These are phyloP conservation scores for Drosophila nr. perissopoda DNA, from an alignment of 2,888 invertebrate species.

Conservation along the genomic window DNA sequence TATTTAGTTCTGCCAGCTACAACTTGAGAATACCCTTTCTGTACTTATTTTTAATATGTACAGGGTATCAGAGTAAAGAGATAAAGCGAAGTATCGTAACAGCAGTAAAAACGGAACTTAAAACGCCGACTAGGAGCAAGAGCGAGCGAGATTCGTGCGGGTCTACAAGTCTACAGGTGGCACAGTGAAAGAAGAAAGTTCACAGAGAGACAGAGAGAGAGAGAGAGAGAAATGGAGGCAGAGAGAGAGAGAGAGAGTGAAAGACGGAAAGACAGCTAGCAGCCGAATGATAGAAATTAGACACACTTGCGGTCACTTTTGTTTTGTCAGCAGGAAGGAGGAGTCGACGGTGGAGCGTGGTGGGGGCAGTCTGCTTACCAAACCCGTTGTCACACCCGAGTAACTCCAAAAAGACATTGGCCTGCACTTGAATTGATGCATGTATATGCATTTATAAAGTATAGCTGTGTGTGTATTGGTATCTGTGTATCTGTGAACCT, in stretches of 20 bases:
- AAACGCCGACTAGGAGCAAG: slow-evolving; percentile 9
- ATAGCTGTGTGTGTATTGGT: not conserved
- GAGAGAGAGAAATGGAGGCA: slow-evolving; percentile 1
- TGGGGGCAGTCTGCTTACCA: slow-evolving; percentile 31
- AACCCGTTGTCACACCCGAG: slow-evolving; percentile 72
- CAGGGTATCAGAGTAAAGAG: not conserved
- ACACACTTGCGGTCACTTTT: slow-evolving; percentile 72
- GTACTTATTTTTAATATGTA: not conserved
- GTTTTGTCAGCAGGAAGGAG: slow-evolving; percentile 10
- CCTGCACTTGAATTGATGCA: slow-evolving; percentile 67
- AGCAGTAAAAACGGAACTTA: slow-evolving; percentile 68
- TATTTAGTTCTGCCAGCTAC: not conserved
- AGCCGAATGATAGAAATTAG: slow-evolving; percentile 73
- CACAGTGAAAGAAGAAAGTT: slow-evolving; percentile 80
- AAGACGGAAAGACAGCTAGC: slow-evolving; percentile 17
- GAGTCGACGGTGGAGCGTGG: not conserved
- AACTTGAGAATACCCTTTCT: not conserved
- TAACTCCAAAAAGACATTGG: slow-evolving; percentile 37
- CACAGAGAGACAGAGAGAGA: slow-evolving; percentile 28
- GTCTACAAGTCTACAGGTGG: slow-evolving; percentile 62
- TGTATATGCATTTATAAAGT: slow-evolving; percentile 23
- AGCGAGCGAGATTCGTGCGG: slow-evolving; percentile 19
- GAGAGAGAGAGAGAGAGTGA: slow-evolving; percentile 6
- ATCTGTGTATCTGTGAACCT: slow-evolving; percentile 15
- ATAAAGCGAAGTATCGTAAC: slow-evolving; percentile 66